Conservation (phyloP, 2,113 vertebrate species). For the Spizaetus ornatus region DNA sequence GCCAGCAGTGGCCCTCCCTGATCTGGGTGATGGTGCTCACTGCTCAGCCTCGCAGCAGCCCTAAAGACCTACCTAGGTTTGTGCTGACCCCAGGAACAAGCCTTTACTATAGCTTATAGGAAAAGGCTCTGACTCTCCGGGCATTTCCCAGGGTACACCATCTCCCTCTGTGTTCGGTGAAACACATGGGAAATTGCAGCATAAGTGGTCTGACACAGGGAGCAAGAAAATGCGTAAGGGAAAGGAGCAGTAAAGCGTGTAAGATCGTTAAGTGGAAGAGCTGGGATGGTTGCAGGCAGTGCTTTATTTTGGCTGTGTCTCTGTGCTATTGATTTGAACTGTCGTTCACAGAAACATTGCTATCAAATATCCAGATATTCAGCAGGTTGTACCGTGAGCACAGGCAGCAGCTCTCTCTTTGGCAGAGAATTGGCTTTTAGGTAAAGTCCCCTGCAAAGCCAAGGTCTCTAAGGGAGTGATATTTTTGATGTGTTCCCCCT, state of each 20-base stretch:
- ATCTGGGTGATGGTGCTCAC: not conserved
- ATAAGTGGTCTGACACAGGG: rapidly evolving
- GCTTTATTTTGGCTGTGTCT: not conserved
- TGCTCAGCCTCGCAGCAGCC: not conserved
- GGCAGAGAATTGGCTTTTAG: not conserved
- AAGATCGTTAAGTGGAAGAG: not conserved
- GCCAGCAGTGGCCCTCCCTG: not conserved
- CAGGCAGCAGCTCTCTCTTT: not conserved
- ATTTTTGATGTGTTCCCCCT: not conserved
- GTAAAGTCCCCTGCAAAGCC: not conserved
- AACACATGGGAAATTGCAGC: rapidly evolving
- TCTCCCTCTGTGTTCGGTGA: rapidly evolving
- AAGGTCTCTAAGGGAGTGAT: not conserved
- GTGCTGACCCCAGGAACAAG: not conserved
- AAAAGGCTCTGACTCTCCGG: not conserved
- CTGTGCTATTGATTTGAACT: not conserved
- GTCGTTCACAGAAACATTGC: not conserved
- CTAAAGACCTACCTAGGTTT: not conserved
- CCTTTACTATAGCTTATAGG: not conserved
- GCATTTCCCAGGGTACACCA: not conserved
- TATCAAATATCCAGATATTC: not conserved
- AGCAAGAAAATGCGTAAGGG: not conserved
- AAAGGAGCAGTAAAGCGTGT: not conserved
- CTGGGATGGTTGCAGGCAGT: not conserved
- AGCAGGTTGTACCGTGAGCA: not conserved